Conservation (phyloP, 1,140 invertebrate genomes). For the Zophobas atratus region DNA sequence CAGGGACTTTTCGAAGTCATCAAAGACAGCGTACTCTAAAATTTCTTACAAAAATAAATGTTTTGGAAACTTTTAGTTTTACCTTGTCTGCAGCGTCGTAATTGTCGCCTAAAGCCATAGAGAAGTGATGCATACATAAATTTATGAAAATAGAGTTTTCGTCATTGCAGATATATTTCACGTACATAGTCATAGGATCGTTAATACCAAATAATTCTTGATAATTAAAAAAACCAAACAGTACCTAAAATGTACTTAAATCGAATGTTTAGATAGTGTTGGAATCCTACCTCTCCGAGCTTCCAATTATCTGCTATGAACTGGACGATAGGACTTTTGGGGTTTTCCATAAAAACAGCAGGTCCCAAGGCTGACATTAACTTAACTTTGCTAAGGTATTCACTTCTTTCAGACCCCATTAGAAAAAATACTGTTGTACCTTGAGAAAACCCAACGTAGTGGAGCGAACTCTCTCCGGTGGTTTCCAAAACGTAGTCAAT, state of each 20-base stretch:
- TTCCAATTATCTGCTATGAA: conserved; percentile 18
- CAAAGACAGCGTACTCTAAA: conserved; percentile 40
- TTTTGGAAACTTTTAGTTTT: conserved; percentile 1
- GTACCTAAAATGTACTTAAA: neutral
- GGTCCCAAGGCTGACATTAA: conserved; percentile 74
- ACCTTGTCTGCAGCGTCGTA: conserved; percentile 20
- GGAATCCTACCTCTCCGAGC: conserved; percentile 38
- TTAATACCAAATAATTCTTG: conserved; percentile 7
- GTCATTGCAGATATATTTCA: conserved; percentile 30
- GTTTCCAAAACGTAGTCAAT: conserved; percentile 73
- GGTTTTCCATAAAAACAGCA: conserved; percentile 68
- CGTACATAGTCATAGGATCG: neutral
- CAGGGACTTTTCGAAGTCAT: conserved; percentile 44
- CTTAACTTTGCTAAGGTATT: conserved; percentile 73
- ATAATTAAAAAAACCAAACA: conserved; percentile 21
- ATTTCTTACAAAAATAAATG: conserved; percentile 7
- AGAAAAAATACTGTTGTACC: conserved; percentile 75
- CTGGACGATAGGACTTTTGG: conserved; percentile 38
- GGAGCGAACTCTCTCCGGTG: conserved; percentile 69
- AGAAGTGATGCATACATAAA: conserved; percentile 41
- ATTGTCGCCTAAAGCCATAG: conserved; percentile 49
- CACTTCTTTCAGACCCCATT: conserved; percentile 69
- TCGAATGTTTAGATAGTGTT: neutral
- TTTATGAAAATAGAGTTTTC: conserved; percentile 39
- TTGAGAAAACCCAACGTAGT: conserved; percentile 73